Conservation (phyloP, 2,113 vertebrate genomes). For the Caranx melampygus region DNA sequence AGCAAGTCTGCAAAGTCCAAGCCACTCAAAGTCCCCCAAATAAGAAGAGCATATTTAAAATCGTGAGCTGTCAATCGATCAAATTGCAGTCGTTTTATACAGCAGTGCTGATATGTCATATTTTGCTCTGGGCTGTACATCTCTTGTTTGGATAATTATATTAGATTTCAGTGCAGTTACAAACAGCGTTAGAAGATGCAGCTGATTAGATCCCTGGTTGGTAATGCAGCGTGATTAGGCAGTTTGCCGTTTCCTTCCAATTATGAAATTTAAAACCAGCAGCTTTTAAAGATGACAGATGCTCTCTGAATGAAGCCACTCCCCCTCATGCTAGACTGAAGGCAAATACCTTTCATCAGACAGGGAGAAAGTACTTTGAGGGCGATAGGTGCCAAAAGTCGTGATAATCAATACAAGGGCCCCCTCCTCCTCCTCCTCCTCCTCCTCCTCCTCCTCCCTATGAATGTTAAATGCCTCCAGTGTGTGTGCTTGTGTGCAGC, state of each 20-base stretch:
- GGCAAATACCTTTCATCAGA: slow-evolving; percentile 39
- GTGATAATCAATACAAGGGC: slow-evolving; percentile 64
- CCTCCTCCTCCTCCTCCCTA: not conserved
- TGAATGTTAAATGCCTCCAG: slow-evolving; percentile 60
- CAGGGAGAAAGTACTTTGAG: slow-evolving; percentile 20
- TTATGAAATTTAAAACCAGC: slow-evolving; percentile 57
- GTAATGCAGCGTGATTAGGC: slow-evolving; percentile 57
- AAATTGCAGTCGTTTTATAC: slow-evolving; percentile 40
- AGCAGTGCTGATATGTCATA: slow-evolving; percentile 16
- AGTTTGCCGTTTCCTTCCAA: slow-evolving; percentile 55
- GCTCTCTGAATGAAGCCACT: slow-evolving; percentile 49
- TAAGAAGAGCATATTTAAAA: slow-evolving; percentile 55
- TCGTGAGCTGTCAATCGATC: slow-evolving; percentile 41
- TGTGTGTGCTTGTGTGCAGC: slow-evolving; percentile 32
- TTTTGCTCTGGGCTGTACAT: not conserved
- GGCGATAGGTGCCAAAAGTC: slow-evolving; percentile 43
- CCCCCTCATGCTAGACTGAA: slow-evolving; percentile 20
- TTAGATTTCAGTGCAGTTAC: slow-evolving; percentile 37
- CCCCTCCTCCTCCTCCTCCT: not conserved
- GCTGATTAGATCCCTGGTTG: slow-evolving; percentile 61
- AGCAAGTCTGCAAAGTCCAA: slow-evolving; percentile 59
- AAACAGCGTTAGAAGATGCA: slow-evolving; percentile 28
- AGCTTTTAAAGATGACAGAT: slow-evolving; percentile 55
- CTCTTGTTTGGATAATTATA: slow-evolving; percentile 49
- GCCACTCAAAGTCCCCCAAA: slow-evolving; percentile 53